Conservation (phyloP, 2,113 vertebrate species). For the Symphodus melops region DNA sequence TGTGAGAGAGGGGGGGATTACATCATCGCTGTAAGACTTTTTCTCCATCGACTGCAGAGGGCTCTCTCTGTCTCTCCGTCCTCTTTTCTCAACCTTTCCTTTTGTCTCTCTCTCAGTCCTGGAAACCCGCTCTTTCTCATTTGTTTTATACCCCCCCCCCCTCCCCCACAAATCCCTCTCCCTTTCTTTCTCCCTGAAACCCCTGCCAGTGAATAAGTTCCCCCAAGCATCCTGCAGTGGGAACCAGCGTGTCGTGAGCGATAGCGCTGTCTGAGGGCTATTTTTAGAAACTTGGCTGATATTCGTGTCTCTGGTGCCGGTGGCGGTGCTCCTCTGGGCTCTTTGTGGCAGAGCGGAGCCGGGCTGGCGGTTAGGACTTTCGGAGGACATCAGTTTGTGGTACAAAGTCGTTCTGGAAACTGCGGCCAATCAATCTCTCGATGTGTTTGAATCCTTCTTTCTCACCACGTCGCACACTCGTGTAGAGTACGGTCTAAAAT, state of each 20-base stretch:
- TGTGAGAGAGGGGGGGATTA: conserved; percentile 66
- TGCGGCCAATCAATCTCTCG: conserved; percentile 25
- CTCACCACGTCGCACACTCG: conserved; percentile 1
- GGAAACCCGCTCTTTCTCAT: conserved; percentile 6
- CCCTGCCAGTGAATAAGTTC: conserved; percentile 56
- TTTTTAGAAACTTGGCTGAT: conserved; percentile 78
- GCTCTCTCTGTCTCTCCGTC: conserved; percentile 18
- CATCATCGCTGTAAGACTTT: conserved; percentile 70
- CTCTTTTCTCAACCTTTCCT: conserved; percentile 12
- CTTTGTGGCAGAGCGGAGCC: conserved; percentile 41
- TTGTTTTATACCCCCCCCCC: conserved; percentile 20
- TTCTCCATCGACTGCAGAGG: conserved; percentile 68
- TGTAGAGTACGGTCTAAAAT: too few species aligned
- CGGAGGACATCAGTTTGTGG: conserved; percentile 42
- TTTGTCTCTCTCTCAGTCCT: conserved; percentile 22
- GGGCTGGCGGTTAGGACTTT: conserved; percentile 38
- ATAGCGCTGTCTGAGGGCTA: conserved; percentile 71
- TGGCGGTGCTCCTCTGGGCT: conserved; percentile 55
- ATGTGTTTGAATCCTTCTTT: not conserved
- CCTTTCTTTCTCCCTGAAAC: conserved; percentile 38
- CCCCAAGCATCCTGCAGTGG: conserved; percentile 61
- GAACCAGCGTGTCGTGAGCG: conserved; percentile 59
- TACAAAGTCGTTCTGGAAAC: conserved; percentile 56
- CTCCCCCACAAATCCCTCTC: conserved; percentile 9
- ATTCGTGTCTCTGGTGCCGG: conserved; percentile 60